Evolutionary conservation across 2,888 invertebrate genomes (phyloP).

Genomic region (Phaonia tiefii): DNA sequence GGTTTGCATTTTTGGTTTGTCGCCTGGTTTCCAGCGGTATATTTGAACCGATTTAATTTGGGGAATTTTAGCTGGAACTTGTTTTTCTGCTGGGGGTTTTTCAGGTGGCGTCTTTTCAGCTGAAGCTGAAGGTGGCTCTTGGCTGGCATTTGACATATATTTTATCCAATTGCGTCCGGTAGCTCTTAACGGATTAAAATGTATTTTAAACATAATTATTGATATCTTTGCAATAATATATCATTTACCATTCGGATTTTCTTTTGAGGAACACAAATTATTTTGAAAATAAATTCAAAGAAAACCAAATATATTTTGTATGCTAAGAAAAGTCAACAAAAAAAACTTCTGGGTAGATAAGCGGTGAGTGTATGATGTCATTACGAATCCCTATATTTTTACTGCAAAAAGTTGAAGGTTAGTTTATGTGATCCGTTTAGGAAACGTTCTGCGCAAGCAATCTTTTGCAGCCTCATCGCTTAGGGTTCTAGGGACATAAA

Average conservation of each 20-base stretch:
- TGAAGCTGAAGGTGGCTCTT: not conserved
- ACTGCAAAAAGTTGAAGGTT: too few species aligned
- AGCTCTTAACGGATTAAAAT: not conserved
- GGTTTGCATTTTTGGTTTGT: conserved; percentile 88
- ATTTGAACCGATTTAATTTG: conserved; percentile 89
- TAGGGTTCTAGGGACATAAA: too few species aligned
- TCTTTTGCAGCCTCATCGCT: too few species aligned
- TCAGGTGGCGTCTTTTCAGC: not conserved
- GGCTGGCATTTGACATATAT: not conserved
- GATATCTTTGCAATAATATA: not conserved
- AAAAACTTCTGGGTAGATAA: too few species aligned
- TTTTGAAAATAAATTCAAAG: not conserved
- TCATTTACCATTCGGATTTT: not conserved
- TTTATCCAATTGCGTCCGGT: not conserved
- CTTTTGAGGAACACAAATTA: not conserved
- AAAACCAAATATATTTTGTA: too few species aligned
- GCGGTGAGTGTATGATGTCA: too few species aligned
- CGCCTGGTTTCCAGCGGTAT: conserved; percentile 93
- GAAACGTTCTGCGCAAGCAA: too few species aligned
- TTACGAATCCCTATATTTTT: too few species aligned
- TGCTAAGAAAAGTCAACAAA: too few species aligned
- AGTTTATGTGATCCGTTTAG: too few species aligned
- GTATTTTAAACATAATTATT: too few species aligned
- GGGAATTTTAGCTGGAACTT: conserved; percentile 42
- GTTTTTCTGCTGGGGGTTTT: conserved; percentile 18